Evolutionary conservation across 2,888 invertebrate species (phyloP), one percentile per base, ranked within the genome.

Genomic region (Xylota sylvarum): DNA sequence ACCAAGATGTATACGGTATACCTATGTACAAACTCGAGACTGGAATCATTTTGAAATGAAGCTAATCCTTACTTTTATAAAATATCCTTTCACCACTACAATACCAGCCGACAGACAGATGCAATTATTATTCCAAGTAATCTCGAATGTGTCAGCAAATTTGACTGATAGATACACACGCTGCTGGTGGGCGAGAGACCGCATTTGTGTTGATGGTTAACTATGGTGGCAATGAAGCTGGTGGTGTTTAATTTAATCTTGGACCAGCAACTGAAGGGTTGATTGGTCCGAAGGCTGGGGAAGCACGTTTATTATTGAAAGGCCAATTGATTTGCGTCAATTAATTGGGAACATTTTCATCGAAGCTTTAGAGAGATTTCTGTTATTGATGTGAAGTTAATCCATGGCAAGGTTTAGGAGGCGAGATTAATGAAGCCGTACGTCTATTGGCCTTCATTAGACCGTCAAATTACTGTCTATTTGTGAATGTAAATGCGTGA

Each of bases 381-480:
- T 64, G 52, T 78, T 70, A 78, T 70, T 78, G 69, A 78, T 78
- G 78, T 52, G 62, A 70, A 78, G 78, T 70, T 78, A 78, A 78
- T 78, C 46, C 69, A 55, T 43, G 43, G 14, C 7, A 30, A 1
- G 12, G 27, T 17, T 46, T 17, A 14, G 17, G 30, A 23, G 64
- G 46, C 17, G 30, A 62, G 78, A 78, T 78, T 62, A 70, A 78
- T 78, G 78, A 62, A 35, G 48, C 52, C 23, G 19, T 58, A 9
- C 19, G 43, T n/a, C 40, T 37, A 30, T 60, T 52, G 50, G 10
- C 14, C 48, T 62, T 3, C 35, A 77, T 60, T 60, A 17, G 37
- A 27, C 48, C 56, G 37, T 67, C 67, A 52, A 50, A 67, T 77
- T 69, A 69, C 50, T 77, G 27, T 30, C 60, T 43, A 23, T 62